These are phyloP conservation scores for Rhabdophis nuchalis DNA, from an alignment of 2,797 vertebrate species.

Conservation along the genomic window DNA sequence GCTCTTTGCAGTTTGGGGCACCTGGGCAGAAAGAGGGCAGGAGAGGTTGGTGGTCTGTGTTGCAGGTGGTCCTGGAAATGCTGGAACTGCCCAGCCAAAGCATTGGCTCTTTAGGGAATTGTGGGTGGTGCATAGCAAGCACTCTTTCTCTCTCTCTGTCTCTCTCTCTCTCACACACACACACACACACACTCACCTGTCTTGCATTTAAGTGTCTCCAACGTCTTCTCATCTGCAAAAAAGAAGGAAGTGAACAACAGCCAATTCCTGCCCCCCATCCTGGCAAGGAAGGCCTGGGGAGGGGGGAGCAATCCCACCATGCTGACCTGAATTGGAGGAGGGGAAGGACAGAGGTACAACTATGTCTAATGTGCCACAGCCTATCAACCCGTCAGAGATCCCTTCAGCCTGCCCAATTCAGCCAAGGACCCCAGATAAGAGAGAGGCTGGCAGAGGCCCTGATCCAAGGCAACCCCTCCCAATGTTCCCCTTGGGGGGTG, in stretches of 20 bases:
- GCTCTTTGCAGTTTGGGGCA: slow-evolving; percentile 47
- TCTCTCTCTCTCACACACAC: too few relatives aligned
- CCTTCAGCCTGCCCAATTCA: too few relatives aligned
- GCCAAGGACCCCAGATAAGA: background rate
- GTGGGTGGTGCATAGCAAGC: too few relatives aligned
- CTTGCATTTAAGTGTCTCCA: background rate
- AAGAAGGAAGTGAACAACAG: background rate
- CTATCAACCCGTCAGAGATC: rapidly evolving
- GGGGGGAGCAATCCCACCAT: too few relatives aligned
- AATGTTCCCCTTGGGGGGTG: background rate
- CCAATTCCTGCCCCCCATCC: background rate
- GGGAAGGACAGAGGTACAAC: background rate
- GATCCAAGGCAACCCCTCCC: background rate
- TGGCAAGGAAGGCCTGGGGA: background rate
- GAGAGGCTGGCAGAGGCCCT: background rate
- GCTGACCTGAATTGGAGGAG: background rate
- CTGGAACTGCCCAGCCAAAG: background rate
- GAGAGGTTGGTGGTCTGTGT: background rate
- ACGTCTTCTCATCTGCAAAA: background rate
- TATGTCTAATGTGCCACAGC: background rate
- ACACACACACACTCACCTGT: background rate
- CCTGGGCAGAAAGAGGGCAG: slow-evolving; percentile 19
- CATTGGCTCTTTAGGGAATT: background rate
- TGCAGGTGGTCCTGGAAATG: background rate
- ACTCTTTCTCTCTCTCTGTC: too few relatives aligned